These are phyloP conservation scores for Orchesella cincta DNA, from an alignment of 1,140 invertebrate species.

Conservation along the genomic window DNA sequence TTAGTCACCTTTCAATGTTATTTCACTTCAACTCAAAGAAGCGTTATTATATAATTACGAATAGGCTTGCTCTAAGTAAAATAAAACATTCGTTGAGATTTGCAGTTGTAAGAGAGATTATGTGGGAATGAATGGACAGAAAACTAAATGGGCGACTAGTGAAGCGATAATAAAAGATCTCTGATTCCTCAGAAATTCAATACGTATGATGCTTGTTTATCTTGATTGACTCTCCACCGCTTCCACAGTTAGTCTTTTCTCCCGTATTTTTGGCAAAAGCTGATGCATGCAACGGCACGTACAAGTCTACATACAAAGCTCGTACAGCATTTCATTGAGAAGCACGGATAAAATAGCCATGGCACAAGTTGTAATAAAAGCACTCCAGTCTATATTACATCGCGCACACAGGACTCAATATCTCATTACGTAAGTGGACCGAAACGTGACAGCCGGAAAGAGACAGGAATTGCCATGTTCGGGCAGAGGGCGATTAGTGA, in stretches of 20 bases:
- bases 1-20: too few relatives aligned
- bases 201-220: background rate
- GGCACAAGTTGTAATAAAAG: background rate
- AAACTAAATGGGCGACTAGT: too few relatives aligned
- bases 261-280: background rate
- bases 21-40: too few relatives aligned
- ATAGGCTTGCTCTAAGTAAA: too few relatives aligned
- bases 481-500: background rate
- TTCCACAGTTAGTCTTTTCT: background rate
- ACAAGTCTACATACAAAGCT: background rate
- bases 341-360: too few relatives aligned
- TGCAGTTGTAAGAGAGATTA: too few relatives aligned
- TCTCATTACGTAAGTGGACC: conserved; percentile 14
- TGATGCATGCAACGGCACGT: background rate
- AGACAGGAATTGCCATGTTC: conserved; percentile 1
- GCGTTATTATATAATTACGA: too few relatives aligned
- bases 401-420: background rate
- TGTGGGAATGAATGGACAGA: too few relatives aligned
- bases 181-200: too few relatives aligned
- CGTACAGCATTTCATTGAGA: background rate
- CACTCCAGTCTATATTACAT: background rate
- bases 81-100: too few relatives aligned
- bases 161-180: too few relatives aligned
- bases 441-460: conserved; percentile 2
- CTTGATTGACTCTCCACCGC: background rate